phyloP scores from a whole-genome alignment of 2,888 invertebrate genomes.

The Ophion obscuratus region DNA sequence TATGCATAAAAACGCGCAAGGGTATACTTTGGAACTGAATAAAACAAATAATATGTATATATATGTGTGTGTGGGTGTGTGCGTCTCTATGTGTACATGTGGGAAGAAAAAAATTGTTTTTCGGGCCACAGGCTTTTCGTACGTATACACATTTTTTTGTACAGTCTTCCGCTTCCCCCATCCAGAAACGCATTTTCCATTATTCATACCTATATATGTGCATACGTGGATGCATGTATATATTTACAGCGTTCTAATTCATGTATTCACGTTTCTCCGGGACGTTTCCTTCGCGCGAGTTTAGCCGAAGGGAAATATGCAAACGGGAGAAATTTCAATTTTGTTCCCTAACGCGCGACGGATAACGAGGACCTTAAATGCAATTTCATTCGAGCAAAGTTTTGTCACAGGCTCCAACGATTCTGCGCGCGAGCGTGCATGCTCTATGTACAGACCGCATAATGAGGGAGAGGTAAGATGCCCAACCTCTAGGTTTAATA shows the following conservation, averaged over 20 bases:
- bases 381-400: conserved; percentile 14
- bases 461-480: conserved; percentile 7
- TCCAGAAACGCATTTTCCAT: background rate
- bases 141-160: too few relatives aligned
- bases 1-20: too few relatives aligned
- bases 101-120: too few relatives aligned
- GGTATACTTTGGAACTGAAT: too few relatives aligned
- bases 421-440: background rate
- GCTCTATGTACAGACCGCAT: background rate
- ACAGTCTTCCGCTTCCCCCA: background rate
- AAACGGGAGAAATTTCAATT: conserved; percentile 18
- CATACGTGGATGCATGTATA: background rate
- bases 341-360: background rate
- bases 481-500: conserved; percentile 4
- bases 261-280: background rate
- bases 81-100: too few relatives aligned
- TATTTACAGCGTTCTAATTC: background rate
- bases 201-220: background rate
- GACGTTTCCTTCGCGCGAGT: background rate
- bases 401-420: conserved; percentile 1
- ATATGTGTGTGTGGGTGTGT: too few relatives aligned
- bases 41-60: too few relatives aligned
- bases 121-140: too few relatives aligned
- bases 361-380: background rate
- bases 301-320: conserved; percentile 11